Evolutionary conservation across 2,888 invertebrate species (phyloP).

Genomic region (Rhagium mordax): DNA sequence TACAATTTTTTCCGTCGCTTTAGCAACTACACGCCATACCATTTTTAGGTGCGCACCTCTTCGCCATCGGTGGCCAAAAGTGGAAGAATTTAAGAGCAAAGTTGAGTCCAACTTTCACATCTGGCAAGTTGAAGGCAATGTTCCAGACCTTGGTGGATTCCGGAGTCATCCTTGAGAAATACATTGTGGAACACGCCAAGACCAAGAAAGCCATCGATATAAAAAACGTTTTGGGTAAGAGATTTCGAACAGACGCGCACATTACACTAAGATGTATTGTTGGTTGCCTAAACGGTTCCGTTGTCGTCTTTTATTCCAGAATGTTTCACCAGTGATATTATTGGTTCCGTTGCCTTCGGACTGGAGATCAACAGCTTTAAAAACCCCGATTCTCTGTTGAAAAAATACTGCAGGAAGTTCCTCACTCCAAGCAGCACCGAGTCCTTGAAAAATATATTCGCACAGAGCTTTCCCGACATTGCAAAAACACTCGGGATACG

Average conservation of each 20-base stretch:
- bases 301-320: no score
- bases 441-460: slow-evolving; percentile 19
- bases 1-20: no score
- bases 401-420: slow-evolving; percentile 44
- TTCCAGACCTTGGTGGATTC: slow-evolving; percentile 62
- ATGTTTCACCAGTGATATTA: background rate
- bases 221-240: slow-evolving; percentile 25
- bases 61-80: slow-evolving; percentile 6
- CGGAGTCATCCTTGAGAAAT: slow-evolving; percentile 10
- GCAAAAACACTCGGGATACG: slow-evolving; percentile 47
- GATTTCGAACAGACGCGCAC: no score
- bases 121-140: slow-evolving; percentile 77
- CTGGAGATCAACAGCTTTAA: slow-evolving; percentile 73
- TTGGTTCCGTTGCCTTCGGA: slow-evolving; percentile 71
- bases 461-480: slow-evolving; percentile 42
- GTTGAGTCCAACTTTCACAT: slow-evolving; percentile 69
- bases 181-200: background rate
- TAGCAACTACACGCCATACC: no score
- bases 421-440: slow-evolving; percentile 19
- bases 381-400: slow-evolving; percentile 70
- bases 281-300: no score
- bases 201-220: slow-evolving; percentile 4
- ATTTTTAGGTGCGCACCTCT: background rate
- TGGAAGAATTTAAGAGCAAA: slow-evolving; percentile 29
- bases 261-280: no score